Evolutionary conservation across 2,888 invertebrate species (phyloP), one percentile per base, ranked within the genome.

Genomic region (Melanostoma mellinum): DNA sequence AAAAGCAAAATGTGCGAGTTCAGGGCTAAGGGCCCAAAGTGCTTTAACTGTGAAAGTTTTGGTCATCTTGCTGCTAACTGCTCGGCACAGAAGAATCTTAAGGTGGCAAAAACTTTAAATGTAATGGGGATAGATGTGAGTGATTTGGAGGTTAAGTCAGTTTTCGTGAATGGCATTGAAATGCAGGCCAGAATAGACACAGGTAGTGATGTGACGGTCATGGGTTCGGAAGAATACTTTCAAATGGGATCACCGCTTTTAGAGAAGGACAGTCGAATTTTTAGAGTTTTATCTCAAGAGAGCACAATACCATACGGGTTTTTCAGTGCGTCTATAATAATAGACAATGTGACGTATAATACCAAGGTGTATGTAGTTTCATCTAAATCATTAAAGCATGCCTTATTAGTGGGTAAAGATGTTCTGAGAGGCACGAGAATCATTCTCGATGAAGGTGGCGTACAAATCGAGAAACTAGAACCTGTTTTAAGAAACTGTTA

Each of bases 21-120:
- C 2, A 60, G 44, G 10, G 6, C 9, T 6, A 60, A 60, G 10
- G 46, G 35, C 0, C 53, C 53, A 3, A 53, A 50, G n/a, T 50
- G 33, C 33, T 50, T 50, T 9, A 50, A 53, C 9, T 60, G 60
- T 5, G 60, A 60, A 3, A 9, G 33, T 3, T 60, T 60, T 60
- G 60, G 60, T 9, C 56, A 56, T 20, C 5, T 56, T 4, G 46
- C 61, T 10, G 10, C 61, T 10, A 61, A 33, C 20, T 61, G 48
- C 46, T 46, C 60, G 6, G 35, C 3, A 33, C 44, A 46, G 42
- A 33, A n/a, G 1, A 20, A 36, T 5, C 10, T 10, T 4, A 55
- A 55, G 6, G 36, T 44, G 32, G 33, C 44, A 6, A 32, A 44
- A 2, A 42, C 30, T 5, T 35, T 5, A 6, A n/a, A 44, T 4